These are phyloP conservation scores for Eilema griseolum DNA, from an alignment of 2,888 invertebrate genomes.

Conservation along the genomic window DNA sequence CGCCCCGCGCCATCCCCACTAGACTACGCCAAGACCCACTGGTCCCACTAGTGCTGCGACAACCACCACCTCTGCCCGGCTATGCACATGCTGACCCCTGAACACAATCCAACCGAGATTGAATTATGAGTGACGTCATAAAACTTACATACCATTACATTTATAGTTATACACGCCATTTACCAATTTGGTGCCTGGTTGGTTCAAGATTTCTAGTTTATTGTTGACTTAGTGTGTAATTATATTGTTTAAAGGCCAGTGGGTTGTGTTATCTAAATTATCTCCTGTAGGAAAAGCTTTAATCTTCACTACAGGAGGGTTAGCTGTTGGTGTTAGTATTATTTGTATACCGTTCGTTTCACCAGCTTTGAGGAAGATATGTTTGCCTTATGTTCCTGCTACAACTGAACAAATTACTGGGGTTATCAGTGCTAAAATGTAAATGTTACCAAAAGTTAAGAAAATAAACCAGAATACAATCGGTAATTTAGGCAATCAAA, in stretches of 20 bases:
- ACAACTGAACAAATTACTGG: conserved; percentile 94
- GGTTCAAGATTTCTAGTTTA: background rate
- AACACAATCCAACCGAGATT: too few relatives aligned
- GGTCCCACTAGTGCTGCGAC: too few relatives aligned
- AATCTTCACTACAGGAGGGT: conserved; percentile 88
- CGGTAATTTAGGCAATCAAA: background rate
- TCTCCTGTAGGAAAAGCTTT: conserved; percentile 82
- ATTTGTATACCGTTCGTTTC: conserved; percentile 94
- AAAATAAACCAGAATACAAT: background rate
- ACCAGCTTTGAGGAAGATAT: conserved; percentile 95
- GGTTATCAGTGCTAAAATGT: conserved; percentile 87
- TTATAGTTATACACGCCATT: background rate
- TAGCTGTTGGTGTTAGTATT: conserved; percentile 90
- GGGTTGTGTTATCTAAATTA: conserved; percentile 45
- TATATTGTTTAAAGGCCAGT: background rate
- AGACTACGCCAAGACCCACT: too few relatives aligned
- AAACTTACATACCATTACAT: background rate
- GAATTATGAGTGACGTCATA: too few relatives aligned
- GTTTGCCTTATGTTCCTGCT: conserved; percentile 97
- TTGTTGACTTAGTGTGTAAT: background rate
- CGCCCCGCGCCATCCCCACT: too few relatives aligned
- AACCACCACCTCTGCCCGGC: too few relatives aligned
- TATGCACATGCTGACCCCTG: too few relatives aligned
- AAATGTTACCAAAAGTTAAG: background rate
- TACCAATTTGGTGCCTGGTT: background rate